phyloP scores from a whole-genome alignment of 1,140 invertebrate species.

The Drosophila kanapiae region DNA sequence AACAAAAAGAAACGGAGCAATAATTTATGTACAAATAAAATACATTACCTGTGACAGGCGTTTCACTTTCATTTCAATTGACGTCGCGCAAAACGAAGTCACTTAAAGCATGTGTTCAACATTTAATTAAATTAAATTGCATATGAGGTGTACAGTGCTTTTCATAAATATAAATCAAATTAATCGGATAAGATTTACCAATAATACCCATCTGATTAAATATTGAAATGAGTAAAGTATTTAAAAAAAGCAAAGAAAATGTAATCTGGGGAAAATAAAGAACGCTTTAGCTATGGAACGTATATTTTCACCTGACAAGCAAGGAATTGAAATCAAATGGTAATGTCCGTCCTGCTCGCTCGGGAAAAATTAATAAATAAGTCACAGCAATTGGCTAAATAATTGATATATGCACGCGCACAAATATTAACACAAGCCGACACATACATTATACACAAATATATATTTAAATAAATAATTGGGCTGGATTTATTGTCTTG shows the following conservation, averaged over 20 bases:
- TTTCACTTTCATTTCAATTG: conserved; percentile 74
- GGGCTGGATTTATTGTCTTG: conserved; percentile 17
- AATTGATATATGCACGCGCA: conserved; percentile 38
- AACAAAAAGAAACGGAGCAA: neutral
- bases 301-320: conserved; percentile 3
- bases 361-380: conserved; percentile 54
- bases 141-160: conserved; percentile 4
- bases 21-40: conserved; percentile 38
- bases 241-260: neutral
- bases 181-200: neutral
- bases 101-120: conserved; percentile 46
- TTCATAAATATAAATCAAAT: neutral
- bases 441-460: conserved; percentile 25
- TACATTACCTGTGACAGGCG: conserved; percentile 40
- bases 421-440: conserved; percentile 2
- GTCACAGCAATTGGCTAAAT: conserved; percentile 51
- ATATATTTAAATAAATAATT: conserved; percentile 48
- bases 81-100: conserved; percentile 56
- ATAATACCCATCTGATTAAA: neutral
- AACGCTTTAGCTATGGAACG: conserved; percentile 18
- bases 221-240: neutral
- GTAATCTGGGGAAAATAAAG: neutral
- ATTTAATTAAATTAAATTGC: conserved; percentile 49
- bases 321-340: conserved; percentile 45
- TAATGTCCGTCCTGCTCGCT: conserved; percentile 11